Base-by-base conservation (phyloP, 2,888 invertebrate genomes). In the Phengaris arion region DNA sequence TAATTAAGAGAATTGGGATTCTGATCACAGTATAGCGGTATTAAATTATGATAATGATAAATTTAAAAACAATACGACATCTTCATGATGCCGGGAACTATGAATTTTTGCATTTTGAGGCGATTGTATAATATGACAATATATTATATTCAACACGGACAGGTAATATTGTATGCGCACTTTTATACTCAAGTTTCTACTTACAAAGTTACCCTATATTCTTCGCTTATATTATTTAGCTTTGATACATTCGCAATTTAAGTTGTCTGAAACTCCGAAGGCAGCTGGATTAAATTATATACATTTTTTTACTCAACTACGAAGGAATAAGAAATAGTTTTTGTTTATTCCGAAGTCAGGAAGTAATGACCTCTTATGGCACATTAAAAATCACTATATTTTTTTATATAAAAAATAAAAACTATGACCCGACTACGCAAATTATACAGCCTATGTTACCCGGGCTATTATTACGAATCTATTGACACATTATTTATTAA, bases 161-260 rank as follows among this genome's bases (percentile, higher is more conserved):
- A 35, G 51, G 45, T 15, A 68, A 51, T 76, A 74, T 59, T 74
- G 64, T 76, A 72, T 77, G 79, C 76, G 74, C 79, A 79, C 77
- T 85, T 82, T 85, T 82, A 85, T 74, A 81, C 78, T 78, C 77
- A 81, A 85, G 81, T 82, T 84, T 83, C 82, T 81, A 82, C 82
- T 84, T 84, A 79, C 81, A 83, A 89, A 89, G 89, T 90, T 88
- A 85, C 83, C 85, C 87, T 86, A 87, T 89, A 89, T 90, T 90
- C 88, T 89, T 86, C 83, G 86, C 85, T 87, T 85, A 89, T 89
- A 88, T 90, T 91, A 91, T 91, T 91, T 89, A 89, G 89, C 90
- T 92, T 91, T 90, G 92, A 91, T 91, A 91, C 89, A 91, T 90
- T 91, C 87, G 88, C 90, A 92, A 92, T 92, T 91, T 91, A 92